Evolutionary conservation across 2,113 vertebrate genomes (phyloP).

Genomic region (Shinisaurus crocodilurus): DNA sequence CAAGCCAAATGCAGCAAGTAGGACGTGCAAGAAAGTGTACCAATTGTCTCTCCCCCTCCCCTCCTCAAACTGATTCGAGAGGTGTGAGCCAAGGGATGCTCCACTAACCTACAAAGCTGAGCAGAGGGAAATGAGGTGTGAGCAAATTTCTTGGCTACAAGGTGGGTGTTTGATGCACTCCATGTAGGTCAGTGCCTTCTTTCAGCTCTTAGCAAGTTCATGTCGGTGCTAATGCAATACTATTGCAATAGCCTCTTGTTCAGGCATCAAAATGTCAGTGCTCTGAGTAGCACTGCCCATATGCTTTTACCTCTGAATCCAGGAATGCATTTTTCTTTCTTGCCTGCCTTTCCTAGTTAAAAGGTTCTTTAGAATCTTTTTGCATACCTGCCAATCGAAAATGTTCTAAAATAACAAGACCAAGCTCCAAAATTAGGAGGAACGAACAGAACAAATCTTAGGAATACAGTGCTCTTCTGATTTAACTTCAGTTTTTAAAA

Average conservation of each 20-base stretch:
- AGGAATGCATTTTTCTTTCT: not conserved
- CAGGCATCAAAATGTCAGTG: not conserved
- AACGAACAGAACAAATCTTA: not conserved
- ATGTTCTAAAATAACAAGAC: not conserved
- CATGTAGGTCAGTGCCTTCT: not conserved
- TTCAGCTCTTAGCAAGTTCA: not conserved
- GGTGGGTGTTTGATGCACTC: not conserved
- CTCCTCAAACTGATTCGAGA: not conserved
- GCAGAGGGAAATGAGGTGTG: not conserved
- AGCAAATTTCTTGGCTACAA: not conserved
- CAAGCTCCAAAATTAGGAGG: not conserved
- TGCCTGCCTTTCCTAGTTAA: not conserved
- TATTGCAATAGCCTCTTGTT: not conserved
- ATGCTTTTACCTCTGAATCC: not conserved
- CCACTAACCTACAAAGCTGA: not conserved
- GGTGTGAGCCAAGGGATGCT: not conserved
- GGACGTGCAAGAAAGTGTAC: not conserved
- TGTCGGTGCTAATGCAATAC: not conserved
- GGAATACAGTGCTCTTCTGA: not conserved
- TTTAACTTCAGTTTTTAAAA: not conserved
- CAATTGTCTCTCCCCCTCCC: rapidly evolving
- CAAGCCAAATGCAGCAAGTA: not conserved
- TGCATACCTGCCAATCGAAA: not conserved
- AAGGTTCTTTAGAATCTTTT: not conserved
- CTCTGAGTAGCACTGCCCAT: not conserved